Base-by-base conservation (phyloP, 2,797 vertebrate species). In the Gobio occitaniae region DNA sequence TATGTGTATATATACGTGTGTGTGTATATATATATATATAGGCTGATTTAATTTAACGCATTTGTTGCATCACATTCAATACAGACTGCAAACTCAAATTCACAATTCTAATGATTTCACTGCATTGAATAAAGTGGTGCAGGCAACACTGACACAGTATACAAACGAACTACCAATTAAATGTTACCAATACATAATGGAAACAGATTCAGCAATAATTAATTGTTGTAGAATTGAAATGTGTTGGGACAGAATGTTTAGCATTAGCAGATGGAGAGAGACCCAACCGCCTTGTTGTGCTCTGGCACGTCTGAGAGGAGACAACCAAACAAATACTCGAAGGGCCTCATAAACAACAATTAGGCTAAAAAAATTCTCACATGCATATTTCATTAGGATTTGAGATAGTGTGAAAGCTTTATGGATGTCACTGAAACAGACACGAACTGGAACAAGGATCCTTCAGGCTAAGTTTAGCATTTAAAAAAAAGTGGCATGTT, bases 261-360 rank as follows among this genome's bases (percentile, higher is more conserved):
- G 84, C 80, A 83, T 81, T 59, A 86, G 81, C 92, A 93, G 92
- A 94, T 92, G 90, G 89, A 72, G 61, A 68, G 83, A 85, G 69
- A 72, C 69, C 48, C 44, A 87, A 83, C 56, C 21, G 71, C 38
- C 82, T 86, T 85, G 90, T 89, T 82, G 54, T 74, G 48, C 54
- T 75, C 84, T 84, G 82, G 38, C 65, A 82, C 50, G 32, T 87
- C 47, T 83, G 71, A 88, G 66, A 86, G 21, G 48, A 65, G 48
- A 68, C 38, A 83, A 82, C 41, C 19, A 86, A 75, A 85, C 65
- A 88, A 89, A 80, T 72, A 90, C 89, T 56, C 56, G 83, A 88
- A 68, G 80, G 79, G 76, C 83, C 74, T 89, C 85, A 83, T 83
- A 50, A 89, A 89, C 87, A 76, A 84, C 63, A 86, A 88, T 71